phyloP scores from a whole-genome alignment of 2,888 invertebrate species.

The Orchesella flavescens region DNA sequence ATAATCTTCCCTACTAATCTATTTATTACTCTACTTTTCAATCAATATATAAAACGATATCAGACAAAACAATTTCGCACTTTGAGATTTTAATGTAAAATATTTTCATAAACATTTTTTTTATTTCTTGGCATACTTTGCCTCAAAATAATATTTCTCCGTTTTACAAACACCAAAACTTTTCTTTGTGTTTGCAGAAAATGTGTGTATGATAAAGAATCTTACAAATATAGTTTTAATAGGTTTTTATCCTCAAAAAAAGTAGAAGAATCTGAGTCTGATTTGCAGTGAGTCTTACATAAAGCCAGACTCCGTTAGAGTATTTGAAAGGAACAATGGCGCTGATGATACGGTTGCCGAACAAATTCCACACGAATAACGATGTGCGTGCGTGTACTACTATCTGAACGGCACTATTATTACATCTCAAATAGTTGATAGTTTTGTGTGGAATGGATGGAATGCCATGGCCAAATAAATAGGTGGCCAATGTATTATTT shows the following conservation, averaged over 20 bases:
- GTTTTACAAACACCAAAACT: no score
- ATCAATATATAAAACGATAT: not conserved
- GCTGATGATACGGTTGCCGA: constrained; percentile 59
- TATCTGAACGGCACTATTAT: constrained; percentile 35
- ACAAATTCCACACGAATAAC: constrained; percentile 55
- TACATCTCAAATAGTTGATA: constrained; percentile 7
- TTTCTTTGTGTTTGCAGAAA: no score
- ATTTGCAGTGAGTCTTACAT: not conserved
- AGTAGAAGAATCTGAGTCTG: not conserved
- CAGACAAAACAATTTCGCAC: no score
- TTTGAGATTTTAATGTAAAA: not conserved
- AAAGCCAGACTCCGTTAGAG: constrained; percentile 44
- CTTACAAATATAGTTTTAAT: not conserved
- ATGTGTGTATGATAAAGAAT: not conserved
- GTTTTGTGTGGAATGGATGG: no score
- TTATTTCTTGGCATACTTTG: constrained; percentile 34
- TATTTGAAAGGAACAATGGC: constrained; percentile 42
- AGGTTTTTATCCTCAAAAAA: constrained; percentile 17
- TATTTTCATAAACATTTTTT: not conserved
- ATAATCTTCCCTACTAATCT: not conserved
- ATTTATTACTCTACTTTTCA: not conserved
- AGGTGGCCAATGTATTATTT: not conserved
- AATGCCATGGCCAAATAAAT: no score
- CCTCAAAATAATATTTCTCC: no score
- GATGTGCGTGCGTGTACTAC: constrained; percentile 51